These are phyloP conservation scores for Clarias macrocephalus DNA, from an alignment of 2,113 vertebrate genomes.

Conservation along the genomic window DNA sequence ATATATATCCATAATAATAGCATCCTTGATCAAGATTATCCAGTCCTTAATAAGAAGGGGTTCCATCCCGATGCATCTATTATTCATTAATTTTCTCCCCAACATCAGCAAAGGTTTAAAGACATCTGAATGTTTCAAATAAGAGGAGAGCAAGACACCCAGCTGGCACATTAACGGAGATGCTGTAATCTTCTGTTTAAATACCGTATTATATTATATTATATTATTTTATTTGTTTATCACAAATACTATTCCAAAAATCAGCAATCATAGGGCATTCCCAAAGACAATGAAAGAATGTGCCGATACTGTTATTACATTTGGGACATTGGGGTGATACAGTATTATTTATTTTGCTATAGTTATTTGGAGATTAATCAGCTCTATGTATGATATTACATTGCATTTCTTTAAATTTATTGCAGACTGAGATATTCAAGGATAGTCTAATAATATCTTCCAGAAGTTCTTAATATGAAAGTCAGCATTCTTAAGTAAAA, in stretches of 20 bases:
- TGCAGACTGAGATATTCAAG: background rate
- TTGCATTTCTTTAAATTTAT: conserved; percentile 4
- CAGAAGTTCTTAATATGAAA: background rate
- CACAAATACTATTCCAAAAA: conserved; percentile 6
- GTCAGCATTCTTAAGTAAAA: background rate
- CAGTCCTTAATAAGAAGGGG: too few relatives aligned
- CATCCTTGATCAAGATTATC: too few relatives aligned
- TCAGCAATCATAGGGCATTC: background rate
- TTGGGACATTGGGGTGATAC: background rate
- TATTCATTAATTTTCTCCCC: too few relatives aligned
- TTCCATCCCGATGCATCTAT: too few relatives aligned
- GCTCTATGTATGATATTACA: conserved; percentile 24
- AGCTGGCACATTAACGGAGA: too few relatives aligned
- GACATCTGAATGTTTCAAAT: too few relatives aligned
- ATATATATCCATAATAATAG: too few relatives aligned
- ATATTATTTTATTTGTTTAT: too few relatives aligned
- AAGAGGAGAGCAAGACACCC: too few relatives aligned
- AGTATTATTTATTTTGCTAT: too few relatives aligned
- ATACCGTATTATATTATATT: background rate
- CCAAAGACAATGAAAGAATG: background rate
- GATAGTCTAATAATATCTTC: conserved; percentile 1
- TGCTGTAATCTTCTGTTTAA: background rate
- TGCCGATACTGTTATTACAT: background rate
- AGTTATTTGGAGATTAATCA: background rate
- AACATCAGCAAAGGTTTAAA: too few relatives aligned